Percentiles rank a stretch among this genome's conserved stretches.
phyloP scores from a whole-genome alignment of 2,888 invertebrate species.

The Andrena chrysosceles region DNA sequence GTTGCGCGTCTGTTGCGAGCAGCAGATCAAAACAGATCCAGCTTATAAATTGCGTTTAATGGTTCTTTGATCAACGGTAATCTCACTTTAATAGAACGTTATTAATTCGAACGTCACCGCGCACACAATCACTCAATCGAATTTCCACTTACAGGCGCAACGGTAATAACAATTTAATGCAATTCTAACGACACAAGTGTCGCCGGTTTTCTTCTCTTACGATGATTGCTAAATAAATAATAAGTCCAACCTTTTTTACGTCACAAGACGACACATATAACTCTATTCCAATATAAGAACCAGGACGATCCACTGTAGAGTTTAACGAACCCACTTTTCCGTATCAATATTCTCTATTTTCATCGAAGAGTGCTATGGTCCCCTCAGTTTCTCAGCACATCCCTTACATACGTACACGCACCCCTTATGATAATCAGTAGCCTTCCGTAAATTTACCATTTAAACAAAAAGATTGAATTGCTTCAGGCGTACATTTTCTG shows the following conservation, averaged over 20 bases:
- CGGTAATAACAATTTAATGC: constrained; percentile 25
- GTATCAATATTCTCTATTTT: too few species aligned
- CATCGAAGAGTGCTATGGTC: too few species aligned
- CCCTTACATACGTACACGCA: too few species aligned
- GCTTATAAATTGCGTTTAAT: constrained; percentile 39
- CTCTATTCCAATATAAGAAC: too few species aligned
- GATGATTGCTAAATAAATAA: constrained; percentile 4
- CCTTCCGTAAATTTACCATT: too few species aligned
- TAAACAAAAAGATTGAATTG: background rate
- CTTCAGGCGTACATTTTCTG: background rate
- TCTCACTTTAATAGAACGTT: constrained; percentile 40
- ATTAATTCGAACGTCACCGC: constrained; percentile 31
- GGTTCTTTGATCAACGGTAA: constrained; percentile 44
- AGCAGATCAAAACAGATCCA: constrained; percentile 17
- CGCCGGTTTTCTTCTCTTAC: background rate
- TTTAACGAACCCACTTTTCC: too few species aligned
- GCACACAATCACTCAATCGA: constrained; percentile 32
- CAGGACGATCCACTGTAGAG: too few species aligned
- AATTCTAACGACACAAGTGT: constrained; percentile 19
- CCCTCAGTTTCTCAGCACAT: too few species aligned
- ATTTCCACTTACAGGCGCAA: constrained; percentile 22
- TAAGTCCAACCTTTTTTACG: background rate
- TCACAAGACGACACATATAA: background rate
- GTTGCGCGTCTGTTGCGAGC: background rate
- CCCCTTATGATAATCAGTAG: too few species aligned